Evolutionary conservation across 2,888 invertebrate genomes (phyloP).

Genomic region (Ophraella communa): DNA sequence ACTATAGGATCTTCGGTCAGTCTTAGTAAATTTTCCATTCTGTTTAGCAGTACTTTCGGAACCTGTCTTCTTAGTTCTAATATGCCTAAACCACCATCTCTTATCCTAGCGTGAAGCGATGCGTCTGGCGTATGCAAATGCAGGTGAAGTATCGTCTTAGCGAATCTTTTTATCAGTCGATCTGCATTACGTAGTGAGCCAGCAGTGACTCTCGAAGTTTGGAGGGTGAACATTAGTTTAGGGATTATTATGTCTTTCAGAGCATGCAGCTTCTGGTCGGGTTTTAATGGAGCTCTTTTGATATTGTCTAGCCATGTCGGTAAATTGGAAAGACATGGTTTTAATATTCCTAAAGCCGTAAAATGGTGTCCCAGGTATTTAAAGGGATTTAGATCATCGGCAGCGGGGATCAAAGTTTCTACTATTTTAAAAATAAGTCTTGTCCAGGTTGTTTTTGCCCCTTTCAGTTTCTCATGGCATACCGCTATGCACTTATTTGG

Average conservation of each 20-base stretch:
- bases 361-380: background rate
- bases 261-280: slow-evolving; percentile 53
- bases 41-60: background rate
- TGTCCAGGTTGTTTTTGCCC: too few species aligned
- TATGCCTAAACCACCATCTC: slow-evolving; percentile 46
- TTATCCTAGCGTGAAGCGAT: slow-evolving; percentile 41
- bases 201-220: slow-evolving; percentile 43
- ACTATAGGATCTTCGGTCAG: slow-evolving; percentile 22
- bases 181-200: slow-evolving; percentile 21
- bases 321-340: background rate
- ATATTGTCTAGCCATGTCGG: slow-evolving; percentile 41
- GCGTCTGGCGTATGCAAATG: slow-evolving; percentile 54
- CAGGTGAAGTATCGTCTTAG: slow-evolving; percentile 60
- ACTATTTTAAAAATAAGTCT: background rate
- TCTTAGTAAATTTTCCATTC: slow-evolving; percentile 22
- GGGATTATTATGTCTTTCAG: slow-evolving; percentile 51
- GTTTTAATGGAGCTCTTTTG: slow-evolving; percentile 51
- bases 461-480: too few species aligned
- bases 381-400: background rate
- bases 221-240: slow-evolving; percentile 50
- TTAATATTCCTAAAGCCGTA: background rate
- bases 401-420: background rate
- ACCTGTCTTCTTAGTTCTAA: slow-evolving; percentile 29
- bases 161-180: slow-evolving; percentile 17
- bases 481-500: too few species aligned